Evolutionary conservation across 2,888 invertebrate species (phyloP), one percentile per base, ranked within the genome.

Genomic region (Rhamnusium bicolor): DNA sequence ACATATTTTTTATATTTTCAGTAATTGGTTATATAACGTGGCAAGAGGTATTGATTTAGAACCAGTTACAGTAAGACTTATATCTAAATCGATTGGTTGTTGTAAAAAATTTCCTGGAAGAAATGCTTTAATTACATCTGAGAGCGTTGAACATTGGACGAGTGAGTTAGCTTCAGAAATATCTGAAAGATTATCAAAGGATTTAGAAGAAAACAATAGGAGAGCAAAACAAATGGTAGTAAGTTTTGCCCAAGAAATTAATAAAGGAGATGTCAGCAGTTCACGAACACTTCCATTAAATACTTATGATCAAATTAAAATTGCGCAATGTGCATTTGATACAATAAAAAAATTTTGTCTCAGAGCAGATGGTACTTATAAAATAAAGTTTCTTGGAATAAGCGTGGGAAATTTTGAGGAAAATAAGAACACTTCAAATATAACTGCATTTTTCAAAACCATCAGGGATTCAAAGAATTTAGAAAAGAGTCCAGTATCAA

Each of bases 1-100:
- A 60, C 5, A 21, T 56, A 24, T 56, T n/a, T 60, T 21, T 7
- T 24, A 18, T 68, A 19, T 71, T 86, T 87, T 61, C 84, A 96
- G 96, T 12, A 89, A 90, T 2, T 98, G 97, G 96, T 85, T 98
- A 29, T 95, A 94, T 86, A 93, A 95, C 81, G 93, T 98, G 75
- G 94, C 95, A 1, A 91, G 94, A 75, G 98, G 98, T 1, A 92
- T 95, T 68, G 97, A 98, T 84, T 87, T 92, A 75, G 98, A 98
- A 83, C 93, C 95, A 12, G 98, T 99, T 0, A 93, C 92, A 72
- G 92, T 94, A 0, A 92, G 96, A 77, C 93, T 96, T 75, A 91
- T 97, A 69, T 92, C 97, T 0, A 98, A 98, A 88, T 98, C 98
- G 66, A 96, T 99, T 81, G 98, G 98, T 0, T 98, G 98, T 84